Percentiles rank a stretch among this genome's conserved stretches.
Conservation (phyloP, 2,797 vertebrate genomes). For the Karalla daura region DNA sequence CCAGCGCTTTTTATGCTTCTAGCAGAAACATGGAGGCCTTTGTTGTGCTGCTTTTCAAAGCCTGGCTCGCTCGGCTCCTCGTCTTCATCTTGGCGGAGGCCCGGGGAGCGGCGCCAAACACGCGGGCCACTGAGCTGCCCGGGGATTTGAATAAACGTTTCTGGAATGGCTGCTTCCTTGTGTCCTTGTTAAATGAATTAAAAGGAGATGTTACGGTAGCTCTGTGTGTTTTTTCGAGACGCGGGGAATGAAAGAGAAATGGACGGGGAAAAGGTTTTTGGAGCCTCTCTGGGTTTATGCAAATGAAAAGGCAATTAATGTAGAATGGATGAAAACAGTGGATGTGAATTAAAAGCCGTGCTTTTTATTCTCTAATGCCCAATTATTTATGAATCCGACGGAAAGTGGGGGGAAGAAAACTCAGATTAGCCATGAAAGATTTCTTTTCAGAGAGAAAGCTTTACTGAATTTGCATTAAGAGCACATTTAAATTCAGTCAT, state of each 20-base stretch:
- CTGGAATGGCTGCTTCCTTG: slow-evolving; percentile 25
- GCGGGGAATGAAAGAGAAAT: not conserved
- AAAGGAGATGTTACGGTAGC: slow-evolving; percentile 16
- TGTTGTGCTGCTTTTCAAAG: slow-evolving; percentile 45
- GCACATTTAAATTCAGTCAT: too few species aligned
- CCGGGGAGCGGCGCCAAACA: slow-evolving; percentile 40
- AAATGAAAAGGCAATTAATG: slow-evolving; percentile 21
- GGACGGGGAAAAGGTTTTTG: not conserved
- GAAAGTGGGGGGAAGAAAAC: too few species aligned
- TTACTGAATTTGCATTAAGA: not conserved
- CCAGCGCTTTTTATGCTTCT: slow-evolving; percentile 32
- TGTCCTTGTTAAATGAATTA: slow-evolving; percentile 43
- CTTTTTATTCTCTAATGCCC: not conserved
- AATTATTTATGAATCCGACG: slow-evolving; percentile 6
- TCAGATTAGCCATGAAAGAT: too few species aligned
- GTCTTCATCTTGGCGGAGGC: slow-evolving; percentile 38
- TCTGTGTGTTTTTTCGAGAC: slow-evolving; percentile 12
- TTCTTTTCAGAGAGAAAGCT: not conserved
- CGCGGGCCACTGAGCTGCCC: slow-evolving; percentile 9
- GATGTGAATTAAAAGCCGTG: not conserved
- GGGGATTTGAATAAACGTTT: slow-evolving; percentile 58
- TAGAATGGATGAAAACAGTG: not conserved
- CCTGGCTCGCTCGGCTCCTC: slow-evolving; percentile 17
- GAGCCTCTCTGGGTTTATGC: not conserved
- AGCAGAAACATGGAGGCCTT: slow-evolving; percentile 41